Evolutionary conservation across 2,797 vertebrate genomes (phyloP).

Genomic region (Argentina silus): DNA sequence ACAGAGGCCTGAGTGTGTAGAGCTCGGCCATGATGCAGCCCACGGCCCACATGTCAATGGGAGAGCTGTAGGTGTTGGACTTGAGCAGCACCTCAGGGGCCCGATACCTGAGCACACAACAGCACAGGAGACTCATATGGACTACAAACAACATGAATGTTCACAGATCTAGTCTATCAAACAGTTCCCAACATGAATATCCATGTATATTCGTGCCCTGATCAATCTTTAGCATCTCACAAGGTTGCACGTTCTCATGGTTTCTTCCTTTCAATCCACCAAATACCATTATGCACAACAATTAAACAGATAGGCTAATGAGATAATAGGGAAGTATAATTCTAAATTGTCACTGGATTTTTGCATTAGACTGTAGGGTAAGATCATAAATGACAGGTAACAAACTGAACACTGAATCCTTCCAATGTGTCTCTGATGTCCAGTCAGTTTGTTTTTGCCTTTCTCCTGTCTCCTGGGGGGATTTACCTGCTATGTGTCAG

Average conservation of each 20-base stretch:
- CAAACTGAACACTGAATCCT: background rate
- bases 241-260: too few relatives aligned
- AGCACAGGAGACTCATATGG: background rate
- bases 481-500: conserved; percentile 14
- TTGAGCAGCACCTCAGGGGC: conserved; percentile 96
- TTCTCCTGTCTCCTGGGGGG: conserved; percentile 2
- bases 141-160: too few relatives aligned
- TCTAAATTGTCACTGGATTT: too few relatives aligned
- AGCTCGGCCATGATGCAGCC: conserved; percentile 98
- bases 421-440: too few relatives aligned
- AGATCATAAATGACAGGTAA: too few relatives aligned
- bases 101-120: conserved; percentile 83
- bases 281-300: too few relatives aligned
- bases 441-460: background rate
- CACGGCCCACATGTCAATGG: conserved; percentile 96
- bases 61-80: conserved; percentile 92
- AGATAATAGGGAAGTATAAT: too few relatives aligned
- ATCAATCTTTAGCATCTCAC: conserved; percentile 53
- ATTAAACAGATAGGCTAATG: too few relatives aligned
- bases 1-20: conserved; percentile 94
- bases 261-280: too few relatives aligned
- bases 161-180: background rate
- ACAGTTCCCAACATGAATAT: conserved; percentile 82
- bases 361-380: too few relatives aligned
- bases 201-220: conserved; percentile 89